Evolutionary conservation across 2,113 vertebrate species (phyloP).

Genomic region (Lepisosteus oculatus): DNA sequence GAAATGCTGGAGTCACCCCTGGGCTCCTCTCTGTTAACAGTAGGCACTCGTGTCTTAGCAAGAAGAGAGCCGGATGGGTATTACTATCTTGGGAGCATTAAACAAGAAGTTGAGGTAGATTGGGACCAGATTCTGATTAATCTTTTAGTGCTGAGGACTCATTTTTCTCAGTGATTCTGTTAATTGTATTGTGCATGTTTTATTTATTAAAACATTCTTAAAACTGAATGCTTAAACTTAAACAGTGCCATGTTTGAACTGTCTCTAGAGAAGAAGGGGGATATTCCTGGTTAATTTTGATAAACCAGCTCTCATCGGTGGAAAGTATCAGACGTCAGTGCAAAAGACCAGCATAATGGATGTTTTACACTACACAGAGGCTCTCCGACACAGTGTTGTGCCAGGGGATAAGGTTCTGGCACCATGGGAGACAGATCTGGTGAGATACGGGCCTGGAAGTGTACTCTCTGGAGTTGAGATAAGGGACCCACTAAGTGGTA

Average conservation of each 20-base stretch:
- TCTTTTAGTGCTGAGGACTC: no score
- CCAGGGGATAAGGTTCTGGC: conserved; percentile 81
- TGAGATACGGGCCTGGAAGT: conserved; percentile 73
- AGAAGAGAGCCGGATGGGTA: conserved; percentile 70
- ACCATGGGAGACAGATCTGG: conserved; percentile 65
- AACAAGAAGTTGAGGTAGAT: conserved; percentile 65
- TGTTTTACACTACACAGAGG: conserved; percentile 59
- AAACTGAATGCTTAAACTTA: no score
- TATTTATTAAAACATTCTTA: no score
- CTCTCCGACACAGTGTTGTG: conserved; percentile 45
- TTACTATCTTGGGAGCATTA: conserved; percentile 73
- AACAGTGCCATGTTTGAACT: no score
- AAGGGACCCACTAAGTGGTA: conserved; percentile 63
- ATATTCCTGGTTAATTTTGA: conserved; percentile 74
- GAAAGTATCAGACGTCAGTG: conserved; percentile 25
- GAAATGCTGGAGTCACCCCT: not conserved
- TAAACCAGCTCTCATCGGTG: conserved; percentile 29
- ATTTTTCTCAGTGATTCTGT: no score
- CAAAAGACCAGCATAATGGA: conserved; percentile 64
- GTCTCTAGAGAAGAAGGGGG: conserved; percentile 35
- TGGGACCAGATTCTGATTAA: not conserved
- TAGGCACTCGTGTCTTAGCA: conserved; percentile 66
- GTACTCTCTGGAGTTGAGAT: conserved; percentile 58
- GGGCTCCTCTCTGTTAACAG: conserved; percentile 31
- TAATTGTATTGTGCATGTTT: no score